phyloP scores from a whole-genome alignment of 1,140 invertebrate species.

The Bilobella aurantiaca region DNA sequence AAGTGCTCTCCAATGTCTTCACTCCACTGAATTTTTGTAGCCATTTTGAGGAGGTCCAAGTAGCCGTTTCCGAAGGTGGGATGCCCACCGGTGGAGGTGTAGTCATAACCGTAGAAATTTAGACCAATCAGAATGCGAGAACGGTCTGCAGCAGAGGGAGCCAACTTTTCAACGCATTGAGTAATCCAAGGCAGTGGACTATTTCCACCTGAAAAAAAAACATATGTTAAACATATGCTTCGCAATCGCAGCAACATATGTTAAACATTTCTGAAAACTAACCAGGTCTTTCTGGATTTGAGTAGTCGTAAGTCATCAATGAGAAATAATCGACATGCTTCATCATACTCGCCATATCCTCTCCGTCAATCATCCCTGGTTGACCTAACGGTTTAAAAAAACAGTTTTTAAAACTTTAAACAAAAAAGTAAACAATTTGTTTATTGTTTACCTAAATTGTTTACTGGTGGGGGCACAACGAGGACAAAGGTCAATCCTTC shows the following conservation, averaged over 20 bases:
- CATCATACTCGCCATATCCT: constrained; percentile 66
- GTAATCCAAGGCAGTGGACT: constrained; percentile 73
- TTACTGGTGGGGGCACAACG: constrained; percentile 66
- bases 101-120: constrained; percentile 90
- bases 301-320: constrained; percentile 90
- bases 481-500: constrained; percentile 58
- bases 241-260: neutral
- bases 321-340: constrained; percentile 72
- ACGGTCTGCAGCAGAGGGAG: constrained; percentile 51
- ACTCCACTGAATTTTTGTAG: constrained; percentile 60
- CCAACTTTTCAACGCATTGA: constrained; percentile 61
- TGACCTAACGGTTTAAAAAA: constrained; percentile 33
- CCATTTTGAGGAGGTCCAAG: constrained; percentile 53
- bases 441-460: too few species aligned
- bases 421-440: too few species aligned
- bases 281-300: constrained; percentile 66
- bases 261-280: constrained; percentile 14
- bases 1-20: constrained; percentile 69
- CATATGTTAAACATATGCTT: constrained; percentile 6
- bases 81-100: constrained; percentile 60
- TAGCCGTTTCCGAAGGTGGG: constrained; percentile 69
- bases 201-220: constrained; percentile 56
- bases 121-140: constrained; percentile 75
- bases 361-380: constrained; percentile 56
- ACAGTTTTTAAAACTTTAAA: too few species aligned